A percentile compares a stretch with the other conserved stretches of the same genome.
phyloP scores from a whole-genome alignment of 92 coral and sea anemone genomes.

The Palythoa grandiflora region DNA sequence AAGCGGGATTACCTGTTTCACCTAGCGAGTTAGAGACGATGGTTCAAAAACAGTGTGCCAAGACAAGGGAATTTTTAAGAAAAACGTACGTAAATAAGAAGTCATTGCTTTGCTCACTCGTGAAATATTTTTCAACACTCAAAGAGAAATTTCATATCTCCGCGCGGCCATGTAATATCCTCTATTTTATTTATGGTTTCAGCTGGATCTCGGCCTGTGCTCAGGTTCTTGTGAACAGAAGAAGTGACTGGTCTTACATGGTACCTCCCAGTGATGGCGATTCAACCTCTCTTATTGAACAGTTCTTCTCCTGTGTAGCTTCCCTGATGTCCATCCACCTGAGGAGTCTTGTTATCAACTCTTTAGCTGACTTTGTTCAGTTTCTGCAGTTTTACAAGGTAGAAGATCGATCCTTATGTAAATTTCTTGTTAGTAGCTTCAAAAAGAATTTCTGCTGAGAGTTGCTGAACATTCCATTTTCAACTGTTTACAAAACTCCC shows the following conservation, averaged over 20 bases:
- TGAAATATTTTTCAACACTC: too few species aligned
- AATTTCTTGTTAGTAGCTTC: neutral
- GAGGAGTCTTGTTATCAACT: slow-evolving; percentile 92
- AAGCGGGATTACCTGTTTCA: slow-evolving; percentile 90
- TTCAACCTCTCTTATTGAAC: slow-evolving; percentile 83
- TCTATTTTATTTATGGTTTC: neutral
- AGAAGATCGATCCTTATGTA: neutral
- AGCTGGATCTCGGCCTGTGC: slow-evolving; percentile 99
- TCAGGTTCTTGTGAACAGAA: slow-evolving; percentile 78
- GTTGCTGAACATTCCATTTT: neutral
- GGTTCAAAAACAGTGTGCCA: slow-evolving; percentile 93
- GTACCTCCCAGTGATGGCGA: slow-evolving; percentile 89
- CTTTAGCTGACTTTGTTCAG: slow-evolving; percentile 90
- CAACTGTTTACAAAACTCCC: too few species aligned
- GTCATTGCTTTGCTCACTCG: too few species aligned
- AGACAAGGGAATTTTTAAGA: slow-evolving; percentile 90
- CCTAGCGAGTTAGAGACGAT: slow-evolving; percentile 90
- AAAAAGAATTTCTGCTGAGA: too few species aligned
- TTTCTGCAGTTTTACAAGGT: slow-evolving; percentile 90
- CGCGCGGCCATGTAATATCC: neutral
- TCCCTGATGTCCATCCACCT: slow-evolving; percentile 97
- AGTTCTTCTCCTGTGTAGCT: slow-evolving; percentile 96
- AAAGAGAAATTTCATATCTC: too few species aligned
- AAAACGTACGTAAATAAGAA: slow-evolving; percentile 76
- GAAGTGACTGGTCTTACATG: slow-evolving; percentile 91